Evolutionary conservation across 2,888 invertebrate genomes (phyloP).

Genomic region (Aphodius sticticus): DNA sequence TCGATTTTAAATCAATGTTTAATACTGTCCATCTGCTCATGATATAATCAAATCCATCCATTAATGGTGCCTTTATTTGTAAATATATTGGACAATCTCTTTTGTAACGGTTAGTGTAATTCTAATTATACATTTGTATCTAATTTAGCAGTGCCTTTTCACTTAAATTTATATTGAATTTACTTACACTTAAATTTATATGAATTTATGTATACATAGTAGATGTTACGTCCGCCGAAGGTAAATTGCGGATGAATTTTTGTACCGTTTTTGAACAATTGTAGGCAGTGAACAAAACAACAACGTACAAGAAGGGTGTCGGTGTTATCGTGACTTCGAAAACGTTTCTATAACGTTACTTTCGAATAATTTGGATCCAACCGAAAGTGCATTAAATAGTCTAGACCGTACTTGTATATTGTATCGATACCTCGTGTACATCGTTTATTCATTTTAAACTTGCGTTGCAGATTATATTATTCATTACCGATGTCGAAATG

Average conservation of each 20-base stretch:
- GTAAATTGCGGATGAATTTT: conserved; percentile 11
- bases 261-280: conserved; percentile 13
- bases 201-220: conserved; percentile 18
- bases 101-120: conserved; percentile 41
- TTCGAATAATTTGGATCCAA: not conserved
- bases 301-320: not conserved
- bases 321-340: not conserved
- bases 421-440: not conserved
- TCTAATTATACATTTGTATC: conserved; percentile 42
- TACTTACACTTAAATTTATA: conserved; percentile 35
- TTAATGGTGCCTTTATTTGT: conserved; percentile 59
- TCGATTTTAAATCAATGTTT: conserved; percentile 6
- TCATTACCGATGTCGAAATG: not conserved
- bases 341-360: not conserved
- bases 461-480: not conserved
- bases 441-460: not conserved
- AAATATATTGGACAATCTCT: conserved; percentile 54
- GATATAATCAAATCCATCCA: conserved; percentile 59
- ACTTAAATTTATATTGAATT: conserved; percentile 32
- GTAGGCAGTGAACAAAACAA: conserved; percentile 21
- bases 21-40: conserved; percentile 54
- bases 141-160: conserved; percentile 35
- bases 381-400: not conserved
- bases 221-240: not conserved
- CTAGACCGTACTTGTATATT: not conserved